Evolutionary conservation across 1,140 invertebrate species (phyloP).

Genomic region (Cyphomyrmex costatus): DNA sequence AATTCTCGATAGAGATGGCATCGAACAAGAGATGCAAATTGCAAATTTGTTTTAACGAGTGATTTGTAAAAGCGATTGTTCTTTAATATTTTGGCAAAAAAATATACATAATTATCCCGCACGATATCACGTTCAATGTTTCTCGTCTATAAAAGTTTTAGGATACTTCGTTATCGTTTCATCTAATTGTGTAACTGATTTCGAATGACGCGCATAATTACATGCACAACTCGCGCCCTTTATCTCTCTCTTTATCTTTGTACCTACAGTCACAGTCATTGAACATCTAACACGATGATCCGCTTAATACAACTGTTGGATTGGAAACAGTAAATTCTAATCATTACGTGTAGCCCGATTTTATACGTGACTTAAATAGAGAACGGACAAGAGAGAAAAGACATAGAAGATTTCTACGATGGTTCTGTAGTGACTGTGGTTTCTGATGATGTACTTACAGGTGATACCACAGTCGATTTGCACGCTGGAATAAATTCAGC

Average conservation of each 20-base stretch:
- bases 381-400: conserved; percentile 41
- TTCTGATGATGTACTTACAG: conserved; percentile 81
- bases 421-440: conserved; percentile 80
- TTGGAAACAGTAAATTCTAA: conserved; percentile 74
- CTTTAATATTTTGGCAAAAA: conserved; percentile 35
- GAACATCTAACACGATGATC: conserved; percentile 79
- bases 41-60: conserved; percentile 63
- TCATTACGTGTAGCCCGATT: conserved; percentile 76
- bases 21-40: conserved; percentile 64
- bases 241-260: conserved; percentile 78
- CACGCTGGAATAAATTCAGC: conserved; percentile 91
- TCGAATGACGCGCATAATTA: conserved; percentile 54
- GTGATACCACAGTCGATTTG: conserved; percentile 74
- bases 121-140: conserved; percentile 55
- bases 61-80: conserved; percentile 55
- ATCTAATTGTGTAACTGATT: conserved; percentile 69
- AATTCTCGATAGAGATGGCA: neutral
- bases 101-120: conserved; percentile 52
- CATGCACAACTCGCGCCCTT: conserved; percentile 63
- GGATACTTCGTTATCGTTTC: conserved; percentile 55
- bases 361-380: conserved; percentile 70
- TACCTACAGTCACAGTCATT: conserved; percentile 79
- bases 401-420: conserved; percentile 81
- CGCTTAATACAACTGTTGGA: conserved; percentile 78
- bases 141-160: conserved; percentile 72